Conservation (phyloP, 2,888 invertebrate genomes). For the Choreutis nemorana region DNA sequence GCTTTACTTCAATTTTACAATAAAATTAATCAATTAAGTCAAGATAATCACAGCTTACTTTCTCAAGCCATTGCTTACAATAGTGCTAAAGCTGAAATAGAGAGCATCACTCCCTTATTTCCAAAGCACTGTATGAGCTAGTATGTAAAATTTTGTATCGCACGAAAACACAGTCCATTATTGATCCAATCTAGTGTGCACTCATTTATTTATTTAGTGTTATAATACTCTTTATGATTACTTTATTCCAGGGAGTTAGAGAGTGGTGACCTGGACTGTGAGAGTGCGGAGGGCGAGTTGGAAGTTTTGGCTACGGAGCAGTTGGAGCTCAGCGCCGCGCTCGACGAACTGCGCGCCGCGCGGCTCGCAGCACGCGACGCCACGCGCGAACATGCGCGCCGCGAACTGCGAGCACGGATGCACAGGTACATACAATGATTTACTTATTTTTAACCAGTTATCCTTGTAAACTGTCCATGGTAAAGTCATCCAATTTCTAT, state of each 20-base stretch:
- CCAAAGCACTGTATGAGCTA: neutral
- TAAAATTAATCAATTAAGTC: too few species aligned
- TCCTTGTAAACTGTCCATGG: too few species aligned
- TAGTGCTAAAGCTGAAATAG: too few species aligned
- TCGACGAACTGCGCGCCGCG: slow-evolving; percentile 23
- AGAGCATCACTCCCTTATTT: neutral
- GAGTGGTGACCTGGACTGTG: slow-evolving; percentile 32
- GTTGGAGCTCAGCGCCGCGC: slow-evolving; percentile 24
- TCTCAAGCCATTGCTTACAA: too few species aligned
- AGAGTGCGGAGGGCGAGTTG: slow-evolving; percentile 40
- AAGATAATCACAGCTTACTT: too few species aligned
- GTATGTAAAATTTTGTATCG: neutral
- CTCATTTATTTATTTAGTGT: neutral
- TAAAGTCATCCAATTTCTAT: too few species aligned
- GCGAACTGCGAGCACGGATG: neutral
- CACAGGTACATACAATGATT: too few species aligned
- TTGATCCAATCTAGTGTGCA: neutral
- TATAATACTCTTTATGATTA: slow-evolving; percentile 2
- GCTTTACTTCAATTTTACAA: too few species aligned
- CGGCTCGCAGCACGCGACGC: slow-evolving; percentile 16
- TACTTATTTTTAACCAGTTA: too few species aligned
- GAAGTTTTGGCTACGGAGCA: slow-evolving; percentile 31
- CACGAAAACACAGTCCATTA: neutral
- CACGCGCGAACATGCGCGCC: slow-evolving; percentile 18
- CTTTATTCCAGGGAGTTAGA: slow-evolving; percentile 30